phyloP scores from a whole-genome alignment of 2,113 vertebrate species.

The Osmerus mordax region DNA sequence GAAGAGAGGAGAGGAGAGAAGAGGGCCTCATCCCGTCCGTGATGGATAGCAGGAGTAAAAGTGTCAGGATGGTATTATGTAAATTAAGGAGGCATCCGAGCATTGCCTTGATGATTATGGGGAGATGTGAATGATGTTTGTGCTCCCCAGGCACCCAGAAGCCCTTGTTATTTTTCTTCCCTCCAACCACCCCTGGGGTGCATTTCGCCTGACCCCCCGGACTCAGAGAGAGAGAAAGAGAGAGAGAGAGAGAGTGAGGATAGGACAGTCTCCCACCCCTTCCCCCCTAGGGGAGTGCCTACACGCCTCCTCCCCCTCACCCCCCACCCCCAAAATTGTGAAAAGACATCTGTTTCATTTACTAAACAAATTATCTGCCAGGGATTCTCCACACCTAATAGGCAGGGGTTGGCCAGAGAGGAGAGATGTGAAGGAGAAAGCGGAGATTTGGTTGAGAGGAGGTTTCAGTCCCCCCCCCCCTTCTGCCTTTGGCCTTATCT shows the following conservation, averaged over 20 bases:
- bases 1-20: slow-evolving; percentile 60
- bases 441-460: slow-evolving; percentile 18
- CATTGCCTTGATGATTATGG: slow-evolving; percentile 90
- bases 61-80: slow-evolving; percentile 88
- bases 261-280: not conserved
- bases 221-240: slow-evolving; percentile 47
- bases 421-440: slow-evolving; percentile 21
- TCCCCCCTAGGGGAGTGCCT: not conserved
- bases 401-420: slow-evolving; percentile 44
- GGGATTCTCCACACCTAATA: slow-evolving; percentile 56
- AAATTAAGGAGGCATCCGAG: slow-evolving; percentile 87
- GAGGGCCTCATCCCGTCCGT: slow-evolving; percentile 64
- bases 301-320: slow-evolving; percentile 19
- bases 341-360: slow-evolving; percentile 79
- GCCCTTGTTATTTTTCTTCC: slow-evolving; percentile 88
- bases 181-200: slow-evolving; percentile 85
- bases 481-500: not conserved
- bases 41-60: slow-evolving; percentile 86
- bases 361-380: slow-evolving; percentile 71
- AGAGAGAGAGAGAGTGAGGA: slow-evolving; percentile 34
- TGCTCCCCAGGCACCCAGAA: slow-evolving; percentile 76
- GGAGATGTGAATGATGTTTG: slow-evolving; percentile 80
- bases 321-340: slow-evolving; percentile 66
- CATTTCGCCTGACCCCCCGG: slow-evolving; percentile 86
- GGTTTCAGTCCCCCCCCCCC: slow-evolving; percentile 7